Evolutionary conservation across 2,797 vertebrate species (phyloP), one percentile per base, ranked within the genome.

Genomic region (Chromobotia macracanthus): DNA sequence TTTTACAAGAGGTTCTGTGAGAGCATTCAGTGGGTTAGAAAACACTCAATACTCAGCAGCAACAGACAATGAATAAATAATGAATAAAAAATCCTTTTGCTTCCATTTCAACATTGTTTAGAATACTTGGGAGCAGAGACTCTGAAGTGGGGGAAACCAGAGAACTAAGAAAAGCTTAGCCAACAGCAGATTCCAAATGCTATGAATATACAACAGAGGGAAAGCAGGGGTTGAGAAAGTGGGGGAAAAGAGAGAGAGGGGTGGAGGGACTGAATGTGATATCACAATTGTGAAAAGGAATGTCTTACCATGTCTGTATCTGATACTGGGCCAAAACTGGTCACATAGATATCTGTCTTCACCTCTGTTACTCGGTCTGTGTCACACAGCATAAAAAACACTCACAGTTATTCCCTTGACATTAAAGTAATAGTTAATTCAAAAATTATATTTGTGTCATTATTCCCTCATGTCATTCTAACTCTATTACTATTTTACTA

Each of bases 331-430:
- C 90, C 90, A 67, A 91, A 90, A 84, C 90, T 91, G 78, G 89
- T 91, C 64, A 91, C 90, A 61, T 90, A 91, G 63, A 91, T 91
- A 75, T 91, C 88, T 4, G 90, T 91, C 86, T 90, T 90, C n/a
- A 91, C 90, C 79, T 90, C 90, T 2, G 90, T 91, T 46, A 90
- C 90, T 65, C 86, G 86, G 72, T 90, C 90, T 91, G 73, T 68
- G 67, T 82, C 67, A 87, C 70, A 80, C 63, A 75, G 50, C 18
- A 74, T 61, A 72, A 78, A 48, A 56, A 69, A 63, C 31, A 31
- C 58, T 61, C 28, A 63, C 1, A 23, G 12, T 56, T 0, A 56
- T 16, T 56, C 3, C 15, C 11, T n/a, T 58, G 58, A 31, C 23
- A 60, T 61, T 61, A 31, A n/a, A 60, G 23, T 12, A 60, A 60